Base-by-base conservation (phyloP, 2,797 vertebrate species). In the Falco rusticolus region DNA sequence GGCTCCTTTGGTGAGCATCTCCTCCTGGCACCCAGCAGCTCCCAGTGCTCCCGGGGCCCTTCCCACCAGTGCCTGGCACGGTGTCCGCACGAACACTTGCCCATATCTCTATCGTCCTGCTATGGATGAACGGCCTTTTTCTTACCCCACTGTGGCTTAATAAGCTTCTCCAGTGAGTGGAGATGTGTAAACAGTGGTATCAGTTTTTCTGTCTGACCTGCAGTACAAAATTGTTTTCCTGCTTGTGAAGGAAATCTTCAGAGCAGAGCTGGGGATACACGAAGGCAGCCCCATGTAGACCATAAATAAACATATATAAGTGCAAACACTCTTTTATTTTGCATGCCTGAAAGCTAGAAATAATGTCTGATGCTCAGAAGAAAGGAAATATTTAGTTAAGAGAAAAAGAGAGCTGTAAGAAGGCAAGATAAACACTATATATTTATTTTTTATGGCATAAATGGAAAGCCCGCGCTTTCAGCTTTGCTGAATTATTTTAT, bases 301-400 rank as follows among this genome's bases (percentile, higher is more conserved):
- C n/a, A 45, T 80, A 78, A 88, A 84, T 89, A 90, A 92, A 90
- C 86, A 91, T 45, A 68, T 84, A 53, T 72, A 60, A 66, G 56
- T 64, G 79, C 78, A 57, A 13, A 5, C 59, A 15, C 83, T 92
- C 83, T 51, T 82, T 92, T 82, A 85, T 83, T 95, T 65, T 37
- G 76, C 60, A 71, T 68, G 60, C 87, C 87, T 83, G 63, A 95
- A 66, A 91, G 56, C 59, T 79, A 84, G 86, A 84, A 97, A 47
- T 65, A 90, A 94, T 54, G 82, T 79, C 76, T 85, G 84, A 85
- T 77, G 94, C 82, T 92, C 90, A 87, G 93, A 93, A 71, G 95
- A 95, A 96, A 95, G 93, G 91, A 97, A 96, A 95, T 93, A 93
- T 96, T 96, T 94, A 94, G 90, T 86, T 94, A 93, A 78, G 79